Percentiles rank a stretch among this genome's conserved stretches.
These are phyloP conservation scores for Eptesicus fuscus DNA, from an alignment of 2,113 vertebrate species.

Conservation along the genomic window DNA sequence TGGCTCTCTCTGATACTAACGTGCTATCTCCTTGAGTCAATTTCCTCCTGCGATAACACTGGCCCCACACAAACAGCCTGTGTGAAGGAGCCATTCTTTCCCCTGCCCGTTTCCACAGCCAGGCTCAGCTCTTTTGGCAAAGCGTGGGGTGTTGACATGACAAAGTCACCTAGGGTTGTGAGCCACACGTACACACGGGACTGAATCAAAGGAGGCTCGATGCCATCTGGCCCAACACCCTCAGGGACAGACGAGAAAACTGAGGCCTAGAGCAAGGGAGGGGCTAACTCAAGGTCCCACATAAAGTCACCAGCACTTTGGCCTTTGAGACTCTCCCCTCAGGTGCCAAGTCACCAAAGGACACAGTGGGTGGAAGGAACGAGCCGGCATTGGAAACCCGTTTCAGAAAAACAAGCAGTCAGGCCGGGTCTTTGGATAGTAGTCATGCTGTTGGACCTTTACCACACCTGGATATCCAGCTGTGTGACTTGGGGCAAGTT, in stretches of 20 bases:
- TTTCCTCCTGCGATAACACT: not conserved
- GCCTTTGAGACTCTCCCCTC: not conserved
- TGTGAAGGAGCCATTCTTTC: constrained; percentile 48
- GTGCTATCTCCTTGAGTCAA: constrained; percentile 38
- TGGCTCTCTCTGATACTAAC: not conserved
- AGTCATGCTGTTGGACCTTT: not conserved
- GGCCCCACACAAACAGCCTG: fast-evolving
- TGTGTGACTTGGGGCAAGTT: not conserved
- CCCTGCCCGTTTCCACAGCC: not conserved
- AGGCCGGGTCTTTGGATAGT: not conserved
- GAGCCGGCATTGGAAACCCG: not conserved
- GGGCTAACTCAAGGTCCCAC: not conserved
- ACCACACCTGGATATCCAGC: not conserved
- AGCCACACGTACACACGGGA: not conserved
- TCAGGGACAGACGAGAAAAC: not conserved
- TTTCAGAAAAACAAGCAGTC: not conserved
- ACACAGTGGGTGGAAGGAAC: not conserved
- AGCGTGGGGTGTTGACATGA: not conserved
- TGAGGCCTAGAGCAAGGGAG: not conserved
- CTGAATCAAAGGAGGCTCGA: not conserved
- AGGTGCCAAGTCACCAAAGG: not conserved
- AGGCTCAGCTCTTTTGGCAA: not conserved
- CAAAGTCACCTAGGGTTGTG: not conserved
- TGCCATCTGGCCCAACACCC: not conserved
- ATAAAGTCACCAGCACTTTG: not conserved